These are phyloP conservation scores for Coendou prehensilis DNA, from an alignment of 2,797 vertebrate species.

Conservation along the genomic window DNA sequence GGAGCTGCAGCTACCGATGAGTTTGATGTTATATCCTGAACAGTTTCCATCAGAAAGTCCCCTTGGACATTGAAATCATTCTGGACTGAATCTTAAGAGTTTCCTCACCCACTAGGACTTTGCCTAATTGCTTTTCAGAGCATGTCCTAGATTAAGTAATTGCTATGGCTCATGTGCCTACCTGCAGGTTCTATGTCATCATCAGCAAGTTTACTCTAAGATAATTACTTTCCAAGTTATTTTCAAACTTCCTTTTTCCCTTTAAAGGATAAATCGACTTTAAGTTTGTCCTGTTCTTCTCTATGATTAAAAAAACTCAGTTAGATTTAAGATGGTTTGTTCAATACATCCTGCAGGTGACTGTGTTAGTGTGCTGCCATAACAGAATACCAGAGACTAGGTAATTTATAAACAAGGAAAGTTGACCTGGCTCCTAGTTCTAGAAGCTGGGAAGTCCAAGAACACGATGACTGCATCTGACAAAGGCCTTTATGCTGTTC, in stretches of 20 bases:
- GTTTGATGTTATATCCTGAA: background rate
- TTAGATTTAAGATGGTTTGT: background rate
- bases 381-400: background rate
- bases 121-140: background rate
- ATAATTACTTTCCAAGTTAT: background rate
- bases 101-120: background rate
- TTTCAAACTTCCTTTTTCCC: background rate
- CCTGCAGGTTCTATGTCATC: background rate
- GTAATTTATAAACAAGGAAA: background rate
- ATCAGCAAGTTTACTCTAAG: background rate
- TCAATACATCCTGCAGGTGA: background rate
- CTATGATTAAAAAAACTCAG: background rate
- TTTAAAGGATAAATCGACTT: background rate
- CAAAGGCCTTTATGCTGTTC: background rate
- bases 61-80: background rate
- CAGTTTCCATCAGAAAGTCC: background rate
- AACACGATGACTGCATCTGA: background rate
- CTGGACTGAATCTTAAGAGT: background rate
- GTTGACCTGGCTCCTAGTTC: background rate
- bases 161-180: background rate
- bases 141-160: background rate
- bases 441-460: background rate
- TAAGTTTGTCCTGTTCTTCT: background rate
- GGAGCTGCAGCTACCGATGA: background rate
- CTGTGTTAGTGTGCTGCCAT: background rate